Evolutionary conservation across 2,797 vertebrate genomes (phyloP).

Genomic region (Halcyon badia): DNA sequence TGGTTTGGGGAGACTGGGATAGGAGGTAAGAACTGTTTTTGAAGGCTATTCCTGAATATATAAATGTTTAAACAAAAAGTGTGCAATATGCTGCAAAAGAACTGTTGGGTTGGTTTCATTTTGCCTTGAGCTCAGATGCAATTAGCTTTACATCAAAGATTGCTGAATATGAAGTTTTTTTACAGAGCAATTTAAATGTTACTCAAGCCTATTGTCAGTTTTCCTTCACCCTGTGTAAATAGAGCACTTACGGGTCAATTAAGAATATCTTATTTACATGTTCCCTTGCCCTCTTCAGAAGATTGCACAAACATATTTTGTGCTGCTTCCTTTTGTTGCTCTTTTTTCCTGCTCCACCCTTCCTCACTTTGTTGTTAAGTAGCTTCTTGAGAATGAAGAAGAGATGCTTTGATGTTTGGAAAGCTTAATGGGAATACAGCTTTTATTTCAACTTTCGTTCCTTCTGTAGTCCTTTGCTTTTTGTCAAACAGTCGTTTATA

Average conservation of each 20-base stretch:
- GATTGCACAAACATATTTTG: slow-evolving; percentile 40
- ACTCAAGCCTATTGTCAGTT: not conserved
- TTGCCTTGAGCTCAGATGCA: slow-evolving; percentile 4
- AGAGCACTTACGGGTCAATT: slow-evolving; percentile 23
- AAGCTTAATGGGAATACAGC: slow-evolving; percentile 31
- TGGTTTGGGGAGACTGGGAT: not conserved
- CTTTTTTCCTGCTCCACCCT: slow-evolving; percentile 27
- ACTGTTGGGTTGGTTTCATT: not conserved
- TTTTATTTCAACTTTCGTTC: slow-evolving; percentile 19
- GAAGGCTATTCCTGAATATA: not conserved
- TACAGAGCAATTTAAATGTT: slow-evolving; percentile 1
- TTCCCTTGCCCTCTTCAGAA: slow-evolving; percentile 40
- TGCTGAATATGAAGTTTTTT: not conserved
- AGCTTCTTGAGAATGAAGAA: slow-evolving; percentile 19
- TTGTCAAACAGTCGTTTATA: slow-evolving; percentile 16
- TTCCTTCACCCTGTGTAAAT: not conserved
- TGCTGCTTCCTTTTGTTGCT: slow-evolving; percentile 4
- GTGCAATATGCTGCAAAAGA: not conserved
- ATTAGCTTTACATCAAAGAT: slow-evolving; percentile 36
- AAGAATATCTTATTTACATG: slow-evolving; percentile 5
- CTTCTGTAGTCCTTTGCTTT: slow-evolving; percentile 23
- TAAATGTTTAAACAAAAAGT: not conserved
- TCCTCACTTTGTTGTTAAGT: slow-evolving; percentile 26
- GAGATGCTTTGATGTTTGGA: slow-evolving; percentile 66
- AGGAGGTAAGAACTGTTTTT: not conserved